phyloP scores from a whole-genome alignment of 2,113 vertebrate species.

The Anolis carolinensis region DNA sequence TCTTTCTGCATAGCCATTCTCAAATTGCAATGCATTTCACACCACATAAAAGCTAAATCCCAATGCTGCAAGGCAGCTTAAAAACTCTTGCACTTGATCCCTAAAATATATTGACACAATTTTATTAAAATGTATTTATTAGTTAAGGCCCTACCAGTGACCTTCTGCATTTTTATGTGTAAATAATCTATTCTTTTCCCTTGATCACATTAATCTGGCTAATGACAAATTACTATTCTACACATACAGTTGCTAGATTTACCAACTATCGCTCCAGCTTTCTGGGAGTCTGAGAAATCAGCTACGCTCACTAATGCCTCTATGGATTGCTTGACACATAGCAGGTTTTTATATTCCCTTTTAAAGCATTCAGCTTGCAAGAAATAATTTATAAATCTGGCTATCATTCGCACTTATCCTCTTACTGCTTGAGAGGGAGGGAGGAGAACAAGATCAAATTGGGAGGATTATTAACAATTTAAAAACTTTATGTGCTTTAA shows the following conservation, averaged over 20 bases:
- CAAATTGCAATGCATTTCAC: constrained; percentile 45
- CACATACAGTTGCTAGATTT: constrained; percentile 80
- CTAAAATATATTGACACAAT: constrained; percentile 60
- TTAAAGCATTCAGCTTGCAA: constrained; percentile 76
- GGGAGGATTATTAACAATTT: constrained; percentile 79
- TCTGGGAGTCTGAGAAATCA: constrained; percentile 77
- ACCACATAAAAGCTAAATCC: constrained; percentile 42
- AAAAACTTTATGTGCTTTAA: constrained; percentile 73
- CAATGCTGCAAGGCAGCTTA: constrained; percentile 30
- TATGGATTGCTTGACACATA: constrained; percentile 72
- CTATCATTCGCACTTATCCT: constrained; percentile 72
- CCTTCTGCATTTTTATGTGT: constrained; percentile 79
- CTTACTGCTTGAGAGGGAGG: constrained; percentile 69
- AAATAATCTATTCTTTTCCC: constrained; percentile 84
- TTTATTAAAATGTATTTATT: constrained; percentile 72
- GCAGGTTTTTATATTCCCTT: constrained; percentile 74
- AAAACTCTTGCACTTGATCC: constrained; percentile 41
- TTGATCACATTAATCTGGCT: constrained; percentile 83
- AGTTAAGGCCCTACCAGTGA: constrained; percentile 74
- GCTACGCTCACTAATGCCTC: constrained; percentile 77
- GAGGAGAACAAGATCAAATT: constrained; percentile 73
- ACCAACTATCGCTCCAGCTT: constrained; percentile 80
- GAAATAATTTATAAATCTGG: constrained; percentile 78
- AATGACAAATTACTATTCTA: constrained; percentile 86
- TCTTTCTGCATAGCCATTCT: constrained; percentile 26